A percentile compares a stretch with the other conserved stretches of the same genome.
These are phyloP conservation scores for Fragum whitleyi DNA, from an alignment of 2,888 invertebrate genomes.

Conservation along the genomic window DNA sequence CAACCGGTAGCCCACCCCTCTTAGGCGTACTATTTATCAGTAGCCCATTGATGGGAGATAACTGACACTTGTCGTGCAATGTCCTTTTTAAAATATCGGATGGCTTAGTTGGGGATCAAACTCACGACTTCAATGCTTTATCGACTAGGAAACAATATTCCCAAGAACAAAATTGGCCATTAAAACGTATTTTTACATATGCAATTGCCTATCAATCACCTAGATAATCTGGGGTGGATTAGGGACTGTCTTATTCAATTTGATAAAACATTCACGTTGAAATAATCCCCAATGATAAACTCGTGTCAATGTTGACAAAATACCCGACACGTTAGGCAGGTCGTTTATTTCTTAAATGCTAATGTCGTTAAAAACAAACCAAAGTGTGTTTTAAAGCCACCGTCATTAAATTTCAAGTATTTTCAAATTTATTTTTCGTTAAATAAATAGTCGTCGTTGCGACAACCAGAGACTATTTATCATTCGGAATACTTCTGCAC, in stretches of 20 bases:
- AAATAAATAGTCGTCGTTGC: slow-evolving; percentile 14
- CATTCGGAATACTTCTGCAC: neutral
- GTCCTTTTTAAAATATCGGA: too few species aligned
- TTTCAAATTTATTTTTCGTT: slow-evolving; percentile 12
- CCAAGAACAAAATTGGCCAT: too few species aligned
- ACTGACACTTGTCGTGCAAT: too few species aligned
- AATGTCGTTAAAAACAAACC: slow-evolving; percentile 22
- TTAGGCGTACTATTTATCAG: too few species aligned
- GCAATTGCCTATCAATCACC: neutral
- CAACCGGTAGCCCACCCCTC: too few species aligned
- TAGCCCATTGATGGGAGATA: too few species aligned
- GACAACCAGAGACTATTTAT: slow-evolving; percentile 22
- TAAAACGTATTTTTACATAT: too few species aligned
- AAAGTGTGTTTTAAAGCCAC: slow-evolving; percentile 24
- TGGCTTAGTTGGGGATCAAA: too few species aligned
- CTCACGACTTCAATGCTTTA: too few species aligned
- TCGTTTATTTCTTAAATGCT: slow-evolving; percentile 23
- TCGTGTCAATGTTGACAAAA: neutral
- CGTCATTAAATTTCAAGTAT: slow-evolving; percentile 23
- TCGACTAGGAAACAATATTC: too few species aligned
- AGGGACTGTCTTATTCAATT: slow-evolving; percentile 4
- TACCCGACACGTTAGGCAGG: slow-evolving; percentile 22
- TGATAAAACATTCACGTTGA: slow-evolving; percentile 1
- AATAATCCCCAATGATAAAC: slow-evolving; percentile 8
- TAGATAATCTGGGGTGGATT: neutral